Evolutionary conservation across 2,888 invertebrate genomes (phyloP).

Genomic region (Ophonus ardosiacus): DNA sequence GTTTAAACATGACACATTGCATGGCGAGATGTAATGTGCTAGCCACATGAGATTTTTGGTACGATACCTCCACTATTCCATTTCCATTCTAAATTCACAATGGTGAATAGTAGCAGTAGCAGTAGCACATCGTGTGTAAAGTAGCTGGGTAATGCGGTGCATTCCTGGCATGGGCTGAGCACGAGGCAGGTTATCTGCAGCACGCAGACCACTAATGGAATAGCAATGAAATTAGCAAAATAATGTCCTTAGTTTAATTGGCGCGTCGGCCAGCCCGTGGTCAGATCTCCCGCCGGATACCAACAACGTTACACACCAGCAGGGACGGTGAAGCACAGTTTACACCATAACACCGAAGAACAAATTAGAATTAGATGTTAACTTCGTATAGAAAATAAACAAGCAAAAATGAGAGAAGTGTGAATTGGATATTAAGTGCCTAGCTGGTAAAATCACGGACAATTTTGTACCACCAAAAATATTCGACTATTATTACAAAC

Average conservation of each 20-base stretch:
- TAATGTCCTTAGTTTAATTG: slow-evolving; percentile 77
- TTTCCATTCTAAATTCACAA: too few species aligned
- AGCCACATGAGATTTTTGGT: too few species aligned
- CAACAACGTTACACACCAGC: slow-evolving; percentile 14
- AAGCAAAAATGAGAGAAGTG: too few species aligned
- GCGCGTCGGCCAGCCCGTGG: slow-evolving; percentile 68
- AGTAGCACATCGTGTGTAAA: not conserved
- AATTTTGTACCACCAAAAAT: too few species aligned
- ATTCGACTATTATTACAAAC: too few species aligned
- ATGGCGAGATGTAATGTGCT: too few species aligned
- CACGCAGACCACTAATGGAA: slow-evolving; percentile 76
- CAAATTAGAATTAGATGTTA: not conserved
- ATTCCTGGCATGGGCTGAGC: not conserved
- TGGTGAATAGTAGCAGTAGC: too few species aligned
- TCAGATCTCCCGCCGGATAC: slow-evolving; percentile 58
- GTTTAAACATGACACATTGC: too few species aligned
- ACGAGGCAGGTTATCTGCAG: slow-evolving; percentile 73
- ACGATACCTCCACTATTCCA: too few species aligned
- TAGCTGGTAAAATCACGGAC: too few species aligned
- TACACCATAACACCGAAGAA: not conserved
- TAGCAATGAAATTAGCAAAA: slow-evolving; percentile 77
- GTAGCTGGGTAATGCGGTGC: slow-evolving; percentile 12
- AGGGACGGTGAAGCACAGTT: not conserved
- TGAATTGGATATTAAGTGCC: too few species aligned
- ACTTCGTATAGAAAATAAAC: too few species aligned